These are phyloP conservation scores for Microplitis demolitor DNA, from an alignment of 1,140 invertebrate species.

Conservation along the genomic window DNA sequence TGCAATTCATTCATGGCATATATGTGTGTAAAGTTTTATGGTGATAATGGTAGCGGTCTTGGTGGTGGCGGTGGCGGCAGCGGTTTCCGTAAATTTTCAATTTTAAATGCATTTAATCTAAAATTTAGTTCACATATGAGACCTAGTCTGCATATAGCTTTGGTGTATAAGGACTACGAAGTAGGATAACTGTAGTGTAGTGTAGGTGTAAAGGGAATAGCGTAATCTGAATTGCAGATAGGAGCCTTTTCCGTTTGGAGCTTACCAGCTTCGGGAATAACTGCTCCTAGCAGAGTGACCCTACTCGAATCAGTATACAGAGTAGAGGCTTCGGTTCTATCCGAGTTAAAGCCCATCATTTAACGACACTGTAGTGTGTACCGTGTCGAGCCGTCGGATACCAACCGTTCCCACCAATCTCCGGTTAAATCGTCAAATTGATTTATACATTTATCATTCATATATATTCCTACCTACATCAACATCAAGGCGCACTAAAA, in stretches of 20 bases:
- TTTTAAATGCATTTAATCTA: neutral
- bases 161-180: neutral
- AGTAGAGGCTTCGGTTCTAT: constrained; percentile 39
- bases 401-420: constrained; percentile 31
- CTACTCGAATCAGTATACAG: constrained; percentile 40
- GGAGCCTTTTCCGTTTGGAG: constrained; percentile 7
- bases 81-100: neutral
- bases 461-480: neutral
- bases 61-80: too few relatives aligned
- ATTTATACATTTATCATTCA: constrained; percentile 49
- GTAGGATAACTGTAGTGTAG: too few relatives aligned
- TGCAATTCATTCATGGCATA: too few relatives aligned
- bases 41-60: too few relatives aligned
- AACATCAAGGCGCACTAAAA: neutral
- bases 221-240: constrained; percentile 53
- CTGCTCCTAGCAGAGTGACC: constrained; percentile 14
- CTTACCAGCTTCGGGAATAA: constrained; percentile 21
- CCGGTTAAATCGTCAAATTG: constrained; percentile 46
- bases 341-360: constrained; percentile 27
- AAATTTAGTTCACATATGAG: too few relatives aligned
- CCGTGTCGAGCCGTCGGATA: too few relatives aligned
- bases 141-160: too few relatives aligned
- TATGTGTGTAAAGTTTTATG: too few relatives aligned
- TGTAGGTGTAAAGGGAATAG: constrained; percentile 45
- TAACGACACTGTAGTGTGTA: neutral